Evolutionary conservation across 2,888 invertebrate genomes (phyloP), one percentile per base, ranked within the genome.

Genomic region (Eurytoma californica): DNA sequence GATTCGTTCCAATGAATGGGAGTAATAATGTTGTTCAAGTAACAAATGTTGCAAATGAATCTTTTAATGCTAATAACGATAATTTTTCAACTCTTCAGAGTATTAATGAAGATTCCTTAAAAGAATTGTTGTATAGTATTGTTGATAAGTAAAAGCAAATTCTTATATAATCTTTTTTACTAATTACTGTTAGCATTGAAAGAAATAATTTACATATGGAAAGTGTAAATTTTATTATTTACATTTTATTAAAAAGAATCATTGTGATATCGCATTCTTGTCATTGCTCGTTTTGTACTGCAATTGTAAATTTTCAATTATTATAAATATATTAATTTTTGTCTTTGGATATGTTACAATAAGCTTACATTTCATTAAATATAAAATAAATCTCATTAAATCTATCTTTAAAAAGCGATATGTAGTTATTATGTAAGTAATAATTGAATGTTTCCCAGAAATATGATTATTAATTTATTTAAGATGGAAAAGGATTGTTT

Each of bases 101-200:
- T 3, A 91, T 92, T 72, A 92, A 92, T 74, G 91, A 92, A 83
- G 91, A 92, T 83, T 91, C 91, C 2, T 86, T 92, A 20, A 92
- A 91, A 82, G 90, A 91, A 85, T 84, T 92, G 65, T 85, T 92
- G 12, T 91, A 91, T 81, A 90, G 88, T 68, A 87, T 89, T 68
- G 83, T 82, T 67, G 84, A 86, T 67, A 86, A 86, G 80, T 86
- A 82, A 24, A 18, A 49, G 58, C 4, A 24, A 39, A 9, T 9
- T 39, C 9, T 39, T 39, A 9, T 39, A 39, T 9, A 39, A 39
- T 39, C 7, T 39, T 39, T 39, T 39, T 39, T 39, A 39, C 9
- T 39, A 39, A 39, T 39, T 9, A 39, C 7, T 39, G 0, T 9
- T 39, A 39, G 39, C 1, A 0, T 7, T 9, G 39, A 39, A 39